A percentile compares a stretch with the other conserved stretches of the same genome.
These are phyloP conservation scores for Oscheius sp. DNA, from an alignment of 2,888 invertebrate genomes.

Conservation along the genomic window DNA sequence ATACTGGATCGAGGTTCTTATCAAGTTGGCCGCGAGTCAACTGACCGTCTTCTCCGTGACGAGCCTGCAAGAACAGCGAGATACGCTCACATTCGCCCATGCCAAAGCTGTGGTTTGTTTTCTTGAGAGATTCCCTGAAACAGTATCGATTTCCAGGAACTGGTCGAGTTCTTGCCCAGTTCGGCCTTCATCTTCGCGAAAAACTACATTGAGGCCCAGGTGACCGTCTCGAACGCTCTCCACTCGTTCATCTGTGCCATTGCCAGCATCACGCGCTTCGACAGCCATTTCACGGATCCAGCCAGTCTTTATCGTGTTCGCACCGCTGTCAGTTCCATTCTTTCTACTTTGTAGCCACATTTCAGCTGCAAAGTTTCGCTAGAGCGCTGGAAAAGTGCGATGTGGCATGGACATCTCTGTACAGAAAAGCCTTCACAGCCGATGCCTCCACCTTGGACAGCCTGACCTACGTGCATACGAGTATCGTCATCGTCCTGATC, in stretches of 20 bases:
- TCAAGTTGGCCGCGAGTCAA: constrained; percentile 40
- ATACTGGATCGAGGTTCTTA: constrained; percentile 44
- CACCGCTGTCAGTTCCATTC: background rate
- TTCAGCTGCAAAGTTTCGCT: constrained; percentile 11
- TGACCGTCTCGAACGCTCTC: constrained; percentile 1
- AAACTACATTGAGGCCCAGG: background rate
- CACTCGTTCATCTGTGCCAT: constrained; percentile 7
- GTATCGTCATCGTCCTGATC: background rate
- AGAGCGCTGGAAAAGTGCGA: constrained; percentile 10
- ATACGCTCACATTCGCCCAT: constrained; percentile 30
- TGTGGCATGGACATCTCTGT: constrained; percentile 41
- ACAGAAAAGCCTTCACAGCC: constrained; percentile 41
- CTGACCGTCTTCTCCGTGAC: constrained; percentile 16
- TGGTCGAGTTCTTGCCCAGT: background rate
- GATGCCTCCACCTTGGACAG: constrained; percentile 43
- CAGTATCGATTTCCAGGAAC: background rate
- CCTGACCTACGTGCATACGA: constrained; percentile 6
- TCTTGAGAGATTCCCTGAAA: too few relatives aligned
- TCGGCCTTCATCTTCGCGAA: constrained; percentile 8
- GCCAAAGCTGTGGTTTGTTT: constrained; percentile 25
- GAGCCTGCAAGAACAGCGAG: constrained; percentile 37
- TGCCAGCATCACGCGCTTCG: constrained; percentile 1
- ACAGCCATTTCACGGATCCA: background rate
- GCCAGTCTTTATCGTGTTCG: constrained; percentile 5
- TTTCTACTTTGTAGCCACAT: background rate